Base-by-base conservation (phyloP, 2,888 invertebrate genomes). In the Eristalinus aeneus region DNA sequence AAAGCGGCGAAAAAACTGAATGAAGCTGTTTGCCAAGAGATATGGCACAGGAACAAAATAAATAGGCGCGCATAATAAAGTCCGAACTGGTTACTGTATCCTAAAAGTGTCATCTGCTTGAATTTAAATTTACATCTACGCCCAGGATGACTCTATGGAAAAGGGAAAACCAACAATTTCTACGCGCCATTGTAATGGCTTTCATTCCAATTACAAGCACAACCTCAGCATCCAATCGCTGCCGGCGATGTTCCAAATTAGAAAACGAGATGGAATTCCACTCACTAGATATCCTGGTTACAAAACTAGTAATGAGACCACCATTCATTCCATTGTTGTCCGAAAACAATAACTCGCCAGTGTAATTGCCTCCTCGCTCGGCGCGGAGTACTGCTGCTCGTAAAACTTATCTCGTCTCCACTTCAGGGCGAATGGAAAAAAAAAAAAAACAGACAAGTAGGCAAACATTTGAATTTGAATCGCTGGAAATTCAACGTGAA, bases 231-330 rank as follows among this genome's bases (percentile, higher is more conserved):
- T 39, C 16, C 73, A 73, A 73, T 68, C 27, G 27, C 69, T 39
- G 58, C 34, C 36, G 69, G 61, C 84, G 67, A 34, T 84, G 79
- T 71, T 39, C 84, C 74, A 84, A 79, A 84, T 84, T 84, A 72
- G 79, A 27, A 60, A 9, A 61, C 74, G 54, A 46, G 63, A 60
- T 61, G 34, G 60, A 84, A 32, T 34, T 10, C 11, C 12, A 58
- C 34, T 64, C 74, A 74, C 69, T 34, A 56, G 61, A 74, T 60
- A 69, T 69, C 68, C 82, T 27, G 34, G 39, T 36, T 71, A 23
- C 1, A 34, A 58, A 74, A 78, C 68, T 54, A 84, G 84, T 84
- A 79, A 79, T 67, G 79, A 84, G 75, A 63, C 61, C 69, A 84
- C 64, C 61, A 67, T 84, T 53, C 74, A 65, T 84, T 84, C 67